Evolutionary conservation across 2,888 invertebrate species (phyloP).

Genomic region (Danaus chrysippus): DNA sequence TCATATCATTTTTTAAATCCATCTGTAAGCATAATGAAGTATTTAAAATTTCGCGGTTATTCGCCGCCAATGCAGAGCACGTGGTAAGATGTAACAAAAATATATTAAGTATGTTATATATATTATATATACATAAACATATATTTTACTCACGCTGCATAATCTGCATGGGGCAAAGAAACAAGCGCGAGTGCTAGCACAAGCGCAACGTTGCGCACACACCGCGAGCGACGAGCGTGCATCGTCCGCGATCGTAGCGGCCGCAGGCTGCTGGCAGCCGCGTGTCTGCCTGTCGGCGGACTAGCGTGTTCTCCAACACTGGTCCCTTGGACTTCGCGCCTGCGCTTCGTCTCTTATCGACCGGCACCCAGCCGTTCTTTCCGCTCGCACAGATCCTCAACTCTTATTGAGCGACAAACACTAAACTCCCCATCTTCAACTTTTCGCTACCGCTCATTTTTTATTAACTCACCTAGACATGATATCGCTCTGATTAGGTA

Average conservation of each 20-base stretch:
- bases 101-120: not conserved
- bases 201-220: constrained; percentile 62
- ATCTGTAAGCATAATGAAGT: not conserved
- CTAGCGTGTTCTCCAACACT: constrained; percentile 51
- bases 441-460: constrained; percentile 45
- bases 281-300: constrained; percentile 64
- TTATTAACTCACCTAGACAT: constrained; percentile 35
- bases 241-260: constrained; percentile 54
- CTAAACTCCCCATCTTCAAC: constrained; percentile 49
- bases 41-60: not conserved
- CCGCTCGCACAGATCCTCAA: constrained; percentile 56
- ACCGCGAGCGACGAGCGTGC: constrained; percentile 62
- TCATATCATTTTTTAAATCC: not conserved
- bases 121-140: not conserved
- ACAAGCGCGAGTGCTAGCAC: constrained; percentile 62
- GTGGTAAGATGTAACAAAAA: not conserved
- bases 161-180: constrained; percentile 59
- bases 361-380: constrained; percentile 53
- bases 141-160: constrained; percentile 63
- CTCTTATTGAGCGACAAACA: constrained; percentile 60
- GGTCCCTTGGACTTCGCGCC: constrained; percentile 52
- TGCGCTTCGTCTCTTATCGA: constrained; percentile 62
- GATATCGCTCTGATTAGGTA: constrained; percentile 3
- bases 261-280: constrained; percentile 65
- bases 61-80: not conserved